phyloP scores from a whole-genome alignment of 2,888 invertebrate species.

The Catonia carolina region DNA sequence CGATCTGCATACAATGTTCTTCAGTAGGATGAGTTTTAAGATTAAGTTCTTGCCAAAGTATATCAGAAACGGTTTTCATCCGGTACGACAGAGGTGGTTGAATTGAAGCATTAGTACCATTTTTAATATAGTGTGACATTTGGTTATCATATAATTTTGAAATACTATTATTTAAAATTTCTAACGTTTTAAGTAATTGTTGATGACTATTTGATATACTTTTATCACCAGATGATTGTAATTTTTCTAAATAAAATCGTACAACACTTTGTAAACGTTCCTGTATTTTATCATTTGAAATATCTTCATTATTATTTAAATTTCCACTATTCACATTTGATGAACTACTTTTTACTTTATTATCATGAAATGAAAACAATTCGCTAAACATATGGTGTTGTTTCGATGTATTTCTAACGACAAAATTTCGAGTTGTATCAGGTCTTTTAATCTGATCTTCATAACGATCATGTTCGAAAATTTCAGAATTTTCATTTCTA shows the following conservation, averaged over 20 bases:
- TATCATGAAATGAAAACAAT: too few species aligned
- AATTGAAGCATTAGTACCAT: background rate
- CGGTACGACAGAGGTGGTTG: background rate
- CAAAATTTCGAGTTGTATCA: too few species aligned
- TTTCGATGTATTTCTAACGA: too few species aligned
- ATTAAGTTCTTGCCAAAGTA: constrained; percentile 1
- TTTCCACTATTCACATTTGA: background rate
- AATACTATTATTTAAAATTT: background rate
- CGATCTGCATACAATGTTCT: background rate
- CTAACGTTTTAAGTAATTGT: background rate
- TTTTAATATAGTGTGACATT: background rate
- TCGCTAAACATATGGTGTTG: too few species aligned
- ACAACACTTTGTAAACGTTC: constrained; percentile 2
- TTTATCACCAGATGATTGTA: background rate
- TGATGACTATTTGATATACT: background rate
- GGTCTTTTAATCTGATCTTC: too few species aligned
- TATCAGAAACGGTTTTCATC: background rate
- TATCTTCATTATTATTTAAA: background rate
- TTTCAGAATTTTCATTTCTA: background rate
- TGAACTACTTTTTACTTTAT: too few species aligned
- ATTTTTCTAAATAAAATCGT: background rate
- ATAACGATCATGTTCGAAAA: too few species aligned
- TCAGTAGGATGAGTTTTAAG: background rate
- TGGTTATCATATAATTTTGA: background rate
- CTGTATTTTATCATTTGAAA: background rate